Evolutionary conservation across 2,797 vertebrate species (phyloP), one percentile per base, ranked within the genome.

Genomic region (Aplochiton taeniatus): DNA sequence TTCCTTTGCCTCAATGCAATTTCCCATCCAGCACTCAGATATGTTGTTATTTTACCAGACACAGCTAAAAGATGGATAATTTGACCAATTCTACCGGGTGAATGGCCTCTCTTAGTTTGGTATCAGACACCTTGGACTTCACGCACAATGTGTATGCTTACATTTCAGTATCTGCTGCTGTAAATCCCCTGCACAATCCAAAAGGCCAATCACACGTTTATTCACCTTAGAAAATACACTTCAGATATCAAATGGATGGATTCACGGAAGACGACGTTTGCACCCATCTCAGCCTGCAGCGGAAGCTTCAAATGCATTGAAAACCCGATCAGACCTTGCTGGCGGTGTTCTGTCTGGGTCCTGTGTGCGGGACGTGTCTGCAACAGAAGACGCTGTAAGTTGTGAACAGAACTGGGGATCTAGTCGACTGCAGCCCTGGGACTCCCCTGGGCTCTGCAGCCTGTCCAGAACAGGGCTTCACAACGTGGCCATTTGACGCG

Each of bases 31-130:
- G 68, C 54, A 31, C 42, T 41, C 4, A n/a, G 1, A 45, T 43
- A 54, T 70, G 78, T 73, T 74, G 56, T 69, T 65, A 56, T 70
- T 80, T 69, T 56, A 69, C 65, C 42, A 55, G 10, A 11, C 70
- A 59, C 17, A 54, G 17, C 17, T 57, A 44, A 68, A 57, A 67
- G 57, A 14, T 1, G 43, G 52, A 47, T 68, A 61, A 63, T 73
- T 65, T 72, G 3, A 31, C 31, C 31, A 31, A 31, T 31, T 31
- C 3, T 31, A 31, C 31, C 31, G 6, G 31, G 31, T 3, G 31
- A 31, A 31, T 31, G 31, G 31, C 31, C 31, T 31, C 31, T 31
- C 31, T 31, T 31, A 31, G 31, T 31, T 31, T 31, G 31, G 31
- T 6, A 31, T 31, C 31, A 31, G 31, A 31, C 31, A 31, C 3